phyloP scores from a whole-genome alignment of 2,113 vertebrate species.

The Polypterus bichir region DNA sequence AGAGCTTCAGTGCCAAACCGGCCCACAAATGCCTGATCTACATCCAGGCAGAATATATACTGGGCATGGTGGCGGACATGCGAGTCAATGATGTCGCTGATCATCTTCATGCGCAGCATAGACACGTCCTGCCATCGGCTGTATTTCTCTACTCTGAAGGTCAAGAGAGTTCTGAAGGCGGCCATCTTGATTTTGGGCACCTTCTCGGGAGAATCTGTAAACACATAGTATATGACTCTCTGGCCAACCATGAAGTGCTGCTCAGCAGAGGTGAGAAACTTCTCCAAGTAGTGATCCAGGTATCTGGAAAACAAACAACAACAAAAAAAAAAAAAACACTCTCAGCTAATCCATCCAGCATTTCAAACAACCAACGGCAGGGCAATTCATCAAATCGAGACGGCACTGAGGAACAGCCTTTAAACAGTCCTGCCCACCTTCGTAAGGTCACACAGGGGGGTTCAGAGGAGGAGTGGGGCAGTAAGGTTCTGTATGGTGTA shows the following conservation, averaged over 20 bases:
- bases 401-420: too few species aligned
- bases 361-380: too few species aligned
- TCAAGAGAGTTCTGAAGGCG: constrained; percentile 24
- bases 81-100: constrained; percentile 31
- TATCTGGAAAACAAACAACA: constrained; percentile 33
- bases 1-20: constrained; percentile 53
- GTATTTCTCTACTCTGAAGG: constrained; percentile 28
- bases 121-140: constrained; percentile 59
- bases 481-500: too few species aligned
- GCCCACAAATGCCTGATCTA: constrained; percentile 47
- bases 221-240: constrained; percentile 50
- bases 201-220: constrained; percentile 43
- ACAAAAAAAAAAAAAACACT: constrained; percentile 11
- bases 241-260: constrained; percentile 52
- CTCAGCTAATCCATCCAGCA: too few species aligned
- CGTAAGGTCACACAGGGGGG: too few species aligned
- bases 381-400: too few species aligned
- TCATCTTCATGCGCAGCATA: constrained; percentile 53
- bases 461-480: too few species aligned
- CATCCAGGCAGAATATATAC: constrained; percentile 53
- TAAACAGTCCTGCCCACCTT: too few species aligned
- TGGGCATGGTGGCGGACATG: constrained; percentile 33
- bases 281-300: constrained; percentile 36
- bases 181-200: constrained; percentile 30
- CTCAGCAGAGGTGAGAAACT: constrained; percentile 49